A percentile compares a stretch with the other conserved stretches of the same genome.
phyloP scores from a whole-genome alignment of 2,888 invertebrate genomes.

The Nebria salina region DNA sequence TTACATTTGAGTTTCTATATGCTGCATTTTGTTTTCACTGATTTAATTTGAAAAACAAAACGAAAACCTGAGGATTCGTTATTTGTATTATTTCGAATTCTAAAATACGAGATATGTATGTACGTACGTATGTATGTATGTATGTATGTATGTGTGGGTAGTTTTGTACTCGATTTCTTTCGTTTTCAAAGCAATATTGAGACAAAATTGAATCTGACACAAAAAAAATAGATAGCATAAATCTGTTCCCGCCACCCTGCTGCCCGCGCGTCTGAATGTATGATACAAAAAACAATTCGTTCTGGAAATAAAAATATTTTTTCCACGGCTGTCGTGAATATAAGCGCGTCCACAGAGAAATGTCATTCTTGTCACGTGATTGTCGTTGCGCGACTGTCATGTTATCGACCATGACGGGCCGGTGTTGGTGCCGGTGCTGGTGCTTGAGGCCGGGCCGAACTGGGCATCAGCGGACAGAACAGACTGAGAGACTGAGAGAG shows the following conservation, averaged over 20 bases:
- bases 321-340: conserved; percentile 2
- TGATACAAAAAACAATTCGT: not conserved
- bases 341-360: not conserved
- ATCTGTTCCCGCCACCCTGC: not conserved
- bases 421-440: not conserved
- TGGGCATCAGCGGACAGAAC: too few species aligned
- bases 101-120: not conserved
- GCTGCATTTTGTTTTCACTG: not conserved
- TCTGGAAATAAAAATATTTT: conserved; percentile 15
- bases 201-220: conserved; percentile 35
- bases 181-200: conserved; percentile 35
- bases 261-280: not conserved
- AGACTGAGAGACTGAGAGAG: too few species aligned
- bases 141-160: conserved; percentile 2
- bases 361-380: conserved; percentile 26
- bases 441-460: not conserved
- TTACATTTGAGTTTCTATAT: not conserved
- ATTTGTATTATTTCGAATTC: not conserved
- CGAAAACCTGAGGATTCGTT: not conserved
- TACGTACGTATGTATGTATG: not conserved
- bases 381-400: conserved; percentile 27
- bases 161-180: conserved; percentile 14
- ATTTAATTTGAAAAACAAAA: not conserved
- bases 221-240: conserved; percentile 21
- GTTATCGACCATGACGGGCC: conserved; percentile 34